Conservation (phyloP, 2,113 vertebrate species). For the Pteronura brasiliensis region DNA sequence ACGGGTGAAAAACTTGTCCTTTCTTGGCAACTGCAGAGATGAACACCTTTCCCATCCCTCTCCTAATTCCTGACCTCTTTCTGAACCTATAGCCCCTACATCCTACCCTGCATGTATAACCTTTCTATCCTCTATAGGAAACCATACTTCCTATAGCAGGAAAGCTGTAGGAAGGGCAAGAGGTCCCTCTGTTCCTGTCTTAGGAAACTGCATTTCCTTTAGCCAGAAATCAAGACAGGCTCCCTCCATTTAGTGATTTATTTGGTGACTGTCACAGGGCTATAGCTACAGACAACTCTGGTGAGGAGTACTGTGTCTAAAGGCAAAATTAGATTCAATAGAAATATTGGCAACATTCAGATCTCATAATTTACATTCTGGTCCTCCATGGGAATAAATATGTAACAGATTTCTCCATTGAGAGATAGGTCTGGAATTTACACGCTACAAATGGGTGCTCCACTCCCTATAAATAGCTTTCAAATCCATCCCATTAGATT, state of each 20-base stretch:
- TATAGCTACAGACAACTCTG: not conserved
- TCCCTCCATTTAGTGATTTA: not conserved
- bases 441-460: not conserved
- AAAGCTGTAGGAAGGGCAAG: slow-evolving; percentile 36
- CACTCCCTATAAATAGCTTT: slow-evolving; percentile 11
- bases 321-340: not conserved
- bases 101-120: not conserved
- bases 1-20: not conserved
- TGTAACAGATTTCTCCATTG: slow-evolving; percentile 4
- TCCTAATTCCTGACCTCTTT: not conserved
- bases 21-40: not conserved
- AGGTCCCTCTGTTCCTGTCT: slow-evolving; percentile 24
- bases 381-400: not conserved
- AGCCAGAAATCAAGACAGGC: not conserved
- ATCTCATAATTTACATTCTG: not conserved
- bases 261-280: not conserved
- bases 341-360: not conserved
- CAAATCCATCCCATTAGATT: not conserved
- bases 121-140: slow-evolving; percentile 38
- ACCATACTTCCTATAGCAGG: not conserved
- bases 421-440: not conserved
- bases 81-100: not conserved
- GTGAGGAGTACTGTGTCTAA: not conserved
- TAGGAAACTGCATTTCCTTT: slow-evolving; percentile 12
- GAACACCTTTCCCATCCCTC: not conserved